Evolutionary conservation across 2,113 vertebrate genomes (phyloP), one percentile per base, ranked within the genome.

Genomic region (Corvus hawaiiensis): DNA sequence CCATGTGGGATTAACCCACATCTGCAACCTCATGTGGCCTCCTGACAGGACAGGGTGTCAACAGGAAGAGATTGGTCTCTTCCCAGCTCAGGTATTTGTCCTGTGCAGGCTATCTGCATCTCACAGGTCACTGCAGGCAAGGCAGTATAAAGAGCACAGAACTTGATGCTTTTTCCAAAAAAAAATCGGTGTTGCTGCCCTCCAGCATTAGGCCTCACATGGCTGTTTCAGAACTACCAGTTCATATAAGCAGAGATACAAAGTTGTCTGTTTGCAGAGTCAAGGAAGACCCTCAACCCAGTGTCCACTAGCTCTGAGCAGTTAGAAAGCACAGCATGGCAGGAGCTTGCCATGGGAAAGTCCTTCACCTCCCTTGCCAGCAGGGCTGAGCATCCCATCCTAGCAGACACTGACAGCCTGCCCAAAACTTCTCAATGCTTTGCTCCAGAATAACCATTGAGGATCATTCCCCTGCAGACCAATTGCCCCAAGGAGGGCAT

Each of bases 41-140:
- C 26, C 23, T 0, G 0, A 24, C 4, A 2, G 23, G n/a, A 16
- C 62, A 35, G 6, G 8, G 4, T 62, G 33, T 33, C 27, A 51
- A 46, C 51, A 69, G 27, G 33, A 91, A 64, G 39, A 81, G 64
- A 23, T 0, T 33, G 11, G 10, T 37, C 44, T 75, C 58, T 84
- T 82, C n/a, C 30, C 20, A 35, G n/a, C 55, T 41, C 19, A 67
- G 63, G 22, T 58, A 30, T 17, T 23, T 64, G 27, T 64, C 44
- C 64, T 81, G 22, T 54, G 23, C 27, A 73, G 32, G 13, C 32
- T 69, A 12, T 30, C 48, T 7, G 7, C 18, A 55, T 37, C 39
- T 82, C 77, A 80, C 35, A 28, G 41, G 64, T 73, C n/a, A 39
- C 58, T 94, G 28, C 43, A 80, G 37, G 19, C 7, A 8, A 71